phyloP scores from a whole-genome alignment of 2,797 vertebrate genomes.

The Paguma larvata region DNA sequence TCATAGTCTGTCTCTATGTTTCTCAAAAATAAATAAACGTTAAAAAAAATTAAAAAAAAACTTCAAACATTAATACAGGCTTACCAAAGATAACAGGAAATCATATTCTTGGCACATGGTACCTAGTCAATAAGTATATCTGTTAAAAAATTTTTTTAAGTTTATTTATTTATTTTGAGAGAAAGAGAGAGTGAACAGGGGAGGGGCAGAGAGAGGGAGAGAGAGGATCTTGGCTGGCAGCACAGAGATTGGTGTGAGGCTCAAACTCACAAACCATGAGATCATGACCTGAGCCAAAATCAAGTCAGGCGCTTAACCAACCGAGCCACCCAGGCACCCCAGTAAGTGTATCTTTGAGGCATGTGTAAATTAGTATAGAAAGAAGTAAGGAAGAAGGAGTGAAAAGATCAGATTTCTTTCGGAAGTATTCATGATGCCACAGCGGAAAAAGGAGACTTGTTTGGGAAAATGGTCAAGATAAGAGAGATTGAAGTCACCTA shows the following conservation, averaged over 20 bases:
- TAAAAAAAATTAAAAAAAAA: too few relatives aligned
- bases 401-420: neutral
- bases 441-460: neutral
- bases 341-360: neutral
- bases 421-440: neutral
- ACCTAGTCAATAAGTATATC: neutral
- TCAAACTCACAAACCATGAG: too few relatives aligned
- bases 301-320: too few relatives aligned
- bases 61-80: neutral
- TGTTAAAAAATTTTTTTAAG: neutral
- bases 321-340: too few relatives aligned
- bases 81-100: neutral
- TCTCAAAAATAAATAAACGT: too few relatives aligned
- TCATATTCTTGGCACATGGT: neutral
- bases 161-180: too few relatives aligned
- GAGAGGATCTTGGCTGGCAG: too few relatives aligned
- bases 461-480: neutral
- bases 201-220: too few relatives aligned
- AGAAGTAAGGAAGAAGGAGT: neutral
- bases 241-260: too few relatives aligned
- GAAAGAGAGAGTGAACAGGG: too few relatives aligned
- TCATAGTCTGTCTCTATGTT: too few relatives aligned
- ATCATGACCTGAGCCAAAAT: too few relatives aligned
- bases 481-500: neutral
- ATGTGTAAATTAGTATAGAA: neutral